Percentiles rank a stretch among this genome's conserved stretches.
phyloP scores from a whole-genome alignment of 2,797 vertebrate genomes.

The Crypturellus tataupa region DNA sequence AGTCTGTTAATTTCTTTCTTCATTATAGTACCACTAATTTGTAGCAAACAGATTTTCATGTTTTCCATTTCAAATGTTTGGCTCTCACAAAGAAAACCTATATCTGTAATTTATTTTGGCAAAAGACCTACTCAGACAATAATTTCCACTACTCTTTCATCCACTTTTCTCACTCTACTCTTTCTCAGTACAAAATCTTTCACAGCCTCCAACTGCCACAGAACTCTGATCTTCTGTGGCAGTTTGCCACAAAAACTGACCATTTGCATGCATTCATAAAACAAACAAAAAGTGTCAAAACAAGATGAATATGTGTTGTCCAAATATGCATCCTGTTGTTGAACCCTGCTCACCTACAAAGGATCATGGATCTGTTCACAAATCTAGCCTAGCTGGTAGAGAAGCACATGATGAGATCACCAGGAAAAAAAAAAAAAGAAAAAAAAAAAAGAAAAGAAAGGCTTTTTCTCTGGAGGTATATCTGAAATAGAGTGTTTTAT shows the following conservation, averaged over 20 bases:
- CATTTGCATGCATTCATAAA: not conserved
- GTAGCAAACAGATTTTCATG: not conserved
- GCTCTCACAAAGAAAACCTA: not conserved
- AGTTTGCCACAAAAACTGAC: not conserved
- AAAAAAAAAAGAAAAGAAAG: not conserved
- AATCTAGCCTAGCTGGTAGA: not conserved
- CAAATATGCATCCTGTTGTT: not conserved
- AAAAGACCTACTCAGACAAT: not conserved
- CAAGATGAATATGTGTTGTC: not conserved
- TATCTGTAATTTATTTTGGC: not conserved
- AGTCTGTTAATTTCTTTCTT: not conserved
- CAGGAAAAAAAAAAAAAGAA: not conserved
- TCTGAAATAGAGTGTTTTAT: not conserved
- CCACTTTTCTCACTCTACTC: not conserved
- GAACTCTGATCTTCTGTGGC: not conserved
- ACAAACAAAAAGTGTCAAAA: not conserved
- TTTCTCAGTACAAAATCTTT: not conserved
- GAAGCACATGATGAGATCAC: not conserved
- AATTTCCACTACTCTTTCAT: not conserved
- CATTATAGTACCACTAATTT: no score
- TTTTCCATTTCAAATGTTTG: not conserved
- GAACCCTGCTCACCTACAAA: not conserved
- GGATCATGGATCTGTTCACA: not conserved
- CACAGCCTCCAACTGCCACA: not conserved
- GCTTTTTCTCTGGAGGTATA: not conserved